Evolutionary conservation across 1,140 invertebrate species (phyloP).

Genomic region (Apis laboriosa): DNA sequence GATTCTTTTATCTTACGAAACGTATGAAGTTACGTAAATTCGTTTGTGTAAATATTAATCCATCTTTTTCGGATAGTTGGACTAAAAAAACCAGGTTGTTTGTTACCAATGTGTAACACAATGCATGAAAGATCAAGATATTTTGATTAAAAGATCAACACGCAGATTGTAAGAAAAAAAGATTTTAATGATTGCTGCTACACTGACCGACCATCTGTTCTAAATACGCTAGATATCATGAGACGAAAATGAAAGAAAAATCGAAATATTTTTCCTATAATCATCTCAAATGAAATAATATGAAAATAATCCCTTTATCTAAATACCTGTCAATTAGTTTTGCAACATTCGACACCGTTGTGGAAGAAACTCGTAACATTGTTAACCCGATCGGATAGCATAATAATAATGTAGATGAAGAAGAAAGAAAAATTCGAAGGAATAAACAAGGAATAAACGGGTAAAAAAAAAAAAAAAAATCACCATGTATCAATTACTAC

Average conservation of each 20-base stretch:
- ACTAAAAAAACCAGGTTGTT: neutral
- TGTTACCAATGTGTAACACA: neutral
- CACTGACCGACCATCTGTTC: slow-evolving; percentile 13
- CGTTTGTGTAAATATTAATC: neutral
- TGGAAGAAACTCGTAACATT: slow-evolving; percentile 1
- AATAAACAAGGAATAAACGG: neutral
- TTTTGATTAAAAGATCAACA: neutral
- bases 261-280: too few relatives aligned
- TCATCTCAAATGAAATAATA: slow-evolving; percentile 26
- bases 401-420: slow-evolving; percentile 16
- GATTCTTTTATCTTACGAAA: neutral
- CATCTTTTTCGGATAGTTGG: too few relatives aligned
- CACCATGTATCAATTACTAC: slow-evolving; percentile 73
- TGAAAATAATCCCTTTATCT: slow-evolving; percentile 36
- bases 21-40: slow-evolving; percentile 5
- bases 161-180: neutral
- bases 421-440: neutral
- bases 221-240: neutral
- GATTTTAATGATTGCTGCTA: neutral
- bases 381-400: slow-evolving; percentile 9
- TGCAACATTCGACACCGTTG: neutral
- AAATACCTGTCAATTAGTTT: neutral
- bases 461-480: slow-evolving; percentile 22
- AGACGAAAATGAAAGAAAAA: too few relatives aligned
- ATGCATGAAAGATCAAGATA: neutral